A percentile compares a stretch with the other conserved stretches of the same genome.
phyloP scores from a whole-genome alignment of 2,888 invertebrate species.

The Dynastes maya region DNA sequence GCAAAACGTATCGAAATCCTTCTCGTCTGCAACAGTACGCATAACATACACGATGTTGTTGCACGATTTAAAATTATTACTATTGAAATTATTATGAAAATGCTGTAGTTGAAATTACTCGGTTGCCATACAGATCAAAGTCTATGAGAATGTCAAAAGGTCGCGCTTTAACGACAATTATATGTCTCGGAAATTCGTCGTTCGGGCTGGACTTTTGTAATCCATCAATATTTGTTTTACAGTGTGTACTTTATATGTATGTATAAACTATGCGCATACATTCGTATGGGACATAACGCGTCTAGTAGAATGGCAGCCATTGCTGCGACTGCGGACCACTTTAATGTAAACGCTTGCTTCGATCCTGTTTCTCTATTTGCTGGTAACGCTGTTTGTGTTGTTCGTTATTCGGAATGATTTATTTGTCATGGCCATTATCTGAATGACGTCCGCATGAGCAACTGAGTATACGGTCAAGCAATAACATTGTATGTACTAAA shows the following conservation, averaged over 20 bases:
- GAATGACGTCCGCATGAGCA: slow-evolving; percentile 9
- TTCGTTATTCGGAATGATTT: slow-evolving; percentile 31
- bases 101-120: slow-evolving; percentile 55
- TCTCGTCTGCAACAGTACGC: too few relatives aligned
- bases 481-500: too few relatives aligned
- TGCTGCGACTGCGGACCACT: slow-evolving; percentile 48
- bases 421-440: slow-evolving; percentile 44
- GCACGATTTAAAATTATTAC: slow-evolving; percentile 21
- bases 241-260: slow-evolving; percentile 25
- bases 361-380: slow-evolving; percentile 6
- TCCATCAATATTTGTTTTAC: slow-evolving; percentile 55
- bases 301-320: slow-evolving; percentile 34
- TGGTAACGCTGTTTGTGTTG: slow-evolving; percentile 30
- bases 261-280: slow-evolving; percentile 3
- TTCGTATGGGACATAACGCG: neutral
- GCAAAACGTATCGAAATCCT: too few relatives aligned
- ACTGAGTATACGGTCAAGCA: neutral
- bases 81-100: slow-evolving; percentile 57
- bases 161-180: slow-evolving; percentile 62
- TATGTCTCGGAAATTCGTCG: slow-evolving; percentile 58
- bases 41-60: too few relatives aligned
- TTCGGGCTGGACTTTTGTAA: slow-evolving; percentile 55
- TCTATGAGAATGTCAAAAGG: slow-evolving; percentile 65
- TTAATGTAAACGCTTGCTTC: neutral
- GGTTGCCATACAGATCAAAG: slow-evolving; percentile 60